A percentile compares a stretch with the other conserved stretches of the same genome.
Evolutionary conservation across 2,113 vertebrate species (phyloP).

Genomic region (Micronycteris hirsuta): DNA sequence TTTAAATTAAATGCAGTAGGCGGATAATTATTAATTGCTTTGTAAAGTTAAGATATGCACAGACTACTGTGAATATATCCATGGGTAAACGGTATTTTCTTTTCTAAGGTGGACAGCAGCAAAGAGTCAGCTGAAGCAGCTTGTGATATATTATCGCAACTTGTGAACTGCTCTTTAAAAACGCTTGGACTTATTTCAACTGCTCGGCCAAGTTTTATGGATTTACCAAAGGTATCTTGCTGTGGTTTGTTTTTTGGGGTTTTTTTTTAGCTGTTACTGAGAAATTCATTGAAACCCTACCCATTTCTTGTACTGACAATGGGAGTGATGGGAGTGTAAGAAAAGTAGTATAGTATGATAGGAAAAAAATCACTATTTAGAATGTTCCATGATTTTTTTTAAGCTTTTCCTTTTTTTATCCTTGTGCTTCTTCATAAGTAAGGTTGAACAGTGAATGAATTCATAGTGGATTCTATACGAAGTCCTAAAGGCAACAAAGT

Average conservation of each 20-base stretch:
- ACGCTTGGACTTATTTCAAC: slow-evolving; percentile 97
- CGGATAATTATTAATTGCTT: neutral
- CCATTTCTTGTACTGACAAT: neutral
- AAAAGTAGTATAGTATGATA: neutral
- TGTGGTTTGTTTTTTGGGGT: neutral
- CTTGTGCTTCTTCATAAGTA: neutral
- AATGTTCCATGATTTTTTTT: neutral
- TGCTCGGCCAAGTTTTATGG: slow-evolving; percentile 98
- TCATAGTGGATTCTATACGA: neutral
- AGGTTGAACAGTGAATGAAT: neutral
- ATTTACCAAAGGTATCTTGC: slow-evolving; percentile 93
- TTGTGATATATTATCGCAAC: slow-evolving; percentile 94
- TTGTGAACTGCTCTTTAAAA: slow-evolving; percentile 96
- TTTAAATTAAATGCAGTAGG: slow-evolving; percentile 8
- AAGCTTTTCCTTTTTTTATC: neutral
- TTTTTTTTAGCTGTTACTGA: neutral
- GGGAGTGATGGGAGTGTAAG: neutral
- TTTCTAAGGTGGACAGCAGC: slow-evolving; percentile 94
- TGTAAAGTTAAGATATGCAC: neutral
- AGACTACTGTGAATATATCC: neutral
- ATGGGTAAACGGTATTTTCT: slow-evolving; percentile 32
- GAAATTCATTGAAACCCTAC: neutral
- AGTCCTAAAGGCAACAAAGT: neutral
- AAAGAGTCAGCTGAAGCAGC: slow-evolving; percentile 96
- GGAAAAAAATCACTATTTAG: neutral